A percentile compares a stretch with the other conserved stretches of the same genome.
phyloP scores from a whole-genome alignment of 2,888 invertebrate genomes.

The Poecilus cupreus region DNA sequence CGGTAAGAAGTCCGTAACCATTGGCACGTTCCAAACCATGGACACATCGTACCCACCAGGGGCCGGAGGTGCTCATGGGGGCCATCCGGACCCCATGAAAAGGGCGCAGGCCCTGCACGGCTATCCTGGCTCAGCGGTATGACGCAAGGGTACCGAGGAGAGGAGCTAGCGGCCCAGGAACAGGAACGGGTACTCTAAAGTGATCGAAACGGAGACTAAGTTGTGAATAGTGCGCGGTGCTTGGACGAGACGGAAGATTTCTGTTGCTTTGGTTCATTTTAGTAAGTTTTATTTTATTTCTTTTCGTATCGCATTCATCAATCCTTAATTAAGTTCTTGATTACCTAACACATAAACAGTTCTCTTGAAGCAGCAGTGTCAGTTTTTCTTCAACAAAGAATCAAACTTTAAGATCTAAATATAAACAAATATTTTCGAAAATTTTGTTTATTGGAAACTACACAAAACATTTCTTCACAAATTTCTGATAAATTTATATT shows the following conservation, averaged over 20 bases:
- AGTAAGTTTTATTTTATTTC: not conserved
- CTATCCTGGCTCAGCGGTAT: conserved; percentile 52
- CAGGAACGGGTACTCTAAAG: conserved; percentile 10
- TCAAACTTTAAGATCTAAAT: no score
- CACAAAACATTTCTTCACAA: no score
- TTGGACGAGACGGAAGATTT: not conserved
- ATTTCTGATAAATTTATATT: no score
- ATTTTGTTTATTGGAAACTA: no score
- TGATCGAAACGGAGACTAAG: conserved; percentile 43
- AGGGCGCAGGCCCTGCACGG: conserved; percentile 43
- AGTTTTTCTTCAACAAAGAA: no score
- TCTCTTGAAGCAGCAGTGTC: no score
- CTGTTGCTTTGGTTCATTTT: not conserved
- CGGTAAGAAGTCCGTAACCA: conserved; percentile 70
- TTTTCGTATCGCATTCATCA: not conserved
- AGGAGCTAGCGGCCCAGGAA: conserved; percentile 20
- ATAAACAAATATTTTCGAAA: no score
- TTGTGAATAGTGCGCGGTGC: conserved; percentile 3
- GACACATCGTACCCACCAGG: conserved; percentile 60
- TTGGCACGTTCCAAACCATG: conserved; percentile 71
- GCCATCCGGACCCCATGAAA: conserved; percentile 23
- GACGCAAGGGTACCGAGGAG: conserved; percentile 21
- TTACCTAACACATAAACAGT: no score
- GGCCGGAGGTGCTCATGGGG: not conserved
- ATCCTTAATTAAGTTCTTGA: no score